Percentiles rank a stretch among this genome's conserved stretches.
Evolutionary conservation across 1,140 invertebrate species (phyloP).

Genomic region (Drosophila watanabei): DNA sequence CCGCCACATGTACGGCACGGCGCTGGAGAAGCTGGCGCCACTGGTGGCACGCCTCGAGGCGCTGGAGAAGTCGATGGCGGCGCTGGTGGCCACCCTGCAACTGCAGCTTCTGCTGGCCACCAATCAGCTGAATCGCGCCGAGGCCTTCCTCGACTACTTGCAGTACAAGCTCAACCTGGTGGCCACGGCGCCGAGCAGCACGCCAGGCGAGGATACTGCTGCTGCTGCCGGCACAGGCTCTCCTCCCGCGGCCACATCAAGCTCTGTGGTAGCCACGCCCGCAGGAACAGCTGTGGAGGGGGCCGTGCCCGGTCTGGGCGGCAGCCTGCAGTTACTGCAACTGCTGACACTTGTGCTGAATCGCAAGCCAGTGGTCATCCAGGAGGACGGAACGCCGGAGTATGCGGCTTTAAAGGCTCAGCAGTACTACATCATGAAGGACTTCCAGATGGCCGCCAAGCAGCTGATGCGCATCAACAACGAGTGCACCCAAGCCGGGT

Average conservation of each 20-base stretch:
- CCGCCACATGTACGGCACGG: constrained; percentile 91
- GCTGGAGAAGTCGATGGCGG: constrained; percentile 88
- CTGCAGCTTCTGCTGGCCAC: constrained; percentile 79
- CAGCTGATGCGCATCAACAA: constrained; percentile 86
- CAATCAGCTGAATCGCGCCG: constrained; percentile 79
- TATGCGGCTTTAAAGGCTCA: constrained; percentile 86
- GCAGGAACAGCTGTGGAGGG: constrained; percentile 62
- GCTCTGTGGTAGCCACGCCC: constrained; percentile 59
- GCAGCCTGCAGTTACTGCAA: constrained; percentile 86
- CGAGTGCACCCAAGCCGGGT: constrained; percentile 59
- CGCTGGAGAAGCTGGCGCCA: constrained; percentile 91
- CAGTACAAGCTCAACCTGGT: constrained; percentile 70
- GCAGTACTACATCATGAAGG: constrained; percentile 87
- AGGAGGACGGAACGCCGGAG: constrained; percentile 83
- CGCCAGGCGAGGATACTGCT: constrained; percentile 15
- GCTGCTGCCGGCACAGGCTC: constrained; percentile 13
- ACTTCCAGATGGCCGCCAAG: constrained; percentile 87
- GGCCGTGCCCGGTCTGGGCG: constrained; percentile 45
- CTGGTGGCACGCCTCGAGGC: constrained; percentile 91
- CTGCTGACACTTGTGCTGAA: constrained; percentile 86
- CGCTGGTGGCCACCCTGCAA: constrained; percentile 86
- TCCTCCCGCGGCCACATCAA: constrained; percentile 6
- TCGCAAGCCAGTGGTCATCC: constrained; percentile 86
- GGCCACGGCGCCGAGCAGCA: constrained; percentile 77
- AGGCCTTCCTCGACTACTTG: constrained; percentile 75